Evolutionary conservation across 53 echinoderm and acorn worm species (phyloP), one percentile per base, ranked within the genome.

Genomic region (Holothuria scabra): DNA sequence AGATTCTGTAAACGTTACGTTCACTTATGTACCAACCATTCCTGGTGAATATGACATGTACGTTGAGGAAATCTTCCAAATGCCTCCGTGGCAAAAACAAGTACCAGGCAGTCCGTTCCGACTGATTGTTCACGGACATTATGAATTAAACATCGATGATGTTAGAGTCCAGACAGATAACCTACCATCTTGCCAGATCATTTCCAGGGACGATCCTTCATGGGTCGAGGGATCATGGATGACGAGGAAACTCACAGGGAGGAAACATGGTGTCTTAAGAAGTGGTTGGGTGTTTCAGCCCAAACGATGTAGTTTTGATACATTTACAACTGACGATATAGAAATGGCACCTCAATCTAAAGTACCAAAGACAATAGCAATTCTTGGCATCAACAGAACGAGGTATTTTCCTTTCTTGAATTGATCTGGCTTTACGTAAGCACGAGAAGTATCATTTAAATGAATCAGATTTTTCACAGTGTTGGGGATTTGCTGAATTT

Each of bases 261-360:
- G 13, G 38, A 28, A 21, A 25, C 74, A 49, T 8, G n/a, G n/a
- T n/a, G n/a, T n/a, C n/a, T n/a, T n/a, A n/a, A n/a, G n/a, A n/a
- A n/a, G n/a, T n/a, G n/a, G n/a, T n/a, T n/a, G n/a, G n/a, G n/a
- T n/a, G n/a, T n/a, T n/a, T n/a, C n/a, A 52, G 29, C 49, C 49
- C n/a, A 55, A 75, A 48, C 22, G 28, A 2, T 75, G 75, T 44
- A 75, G 75, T 28, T 75, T 75, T 52, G 75, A 75, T 55, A 56
- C 49, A n/a, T 75, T 75, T 28, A 75, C 75, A 5, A 75, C 26
- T n/a, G 75, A 55, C n/a, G 75, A 75, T 55, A 48, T 75, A 75
- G 75, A 46, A 29, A 5, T 24, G 3, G 75, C 28, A 10, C 19
- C 75, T 24, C 6, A 18, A n/a, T 52, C 75, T 26, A 24, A 24